Conservation (phyloP, 1,140 invertebrate genomes). For the Pararge aegeria region DNA sequence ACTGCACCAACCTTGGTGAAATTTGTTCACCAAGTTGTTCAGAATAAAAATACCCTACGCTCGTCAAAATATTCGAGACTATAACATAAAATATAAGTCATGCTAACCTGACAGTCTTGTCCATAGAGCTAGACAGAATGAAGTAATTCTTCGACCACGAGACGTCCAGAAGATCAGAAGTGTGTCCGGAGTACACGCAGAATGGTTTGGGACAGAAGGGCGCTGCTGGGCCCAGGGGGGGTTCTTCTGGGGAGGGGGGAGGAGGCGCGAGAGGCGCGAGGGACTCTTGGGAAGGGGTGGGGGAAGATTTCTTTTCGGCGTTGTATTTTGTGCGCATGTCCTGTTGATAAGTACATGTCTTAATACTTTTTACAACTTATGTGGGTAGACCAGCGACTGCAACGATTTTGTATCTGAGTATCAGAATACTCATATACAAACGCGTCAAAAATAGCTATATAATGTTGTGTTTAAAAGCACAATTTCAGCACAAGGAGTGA, state of each 20-base stretch:
- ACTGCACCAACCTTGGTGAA: too few species aligned
- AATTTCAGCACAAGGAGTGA: too few species aligned
- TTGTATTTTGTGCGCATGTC: slow-evolving; percentile 97
- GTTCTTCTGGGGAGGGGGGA: slow-evolving; percentile 76
- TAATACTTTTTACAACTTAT: too few species aligned
- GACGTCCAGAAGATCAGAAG: slow-evolving; percentile 97
- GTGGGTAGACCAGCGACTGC: too few species aligned
- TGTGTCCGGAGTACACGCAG: slow-evolving; percentile 96
- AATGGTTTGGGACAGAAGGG: slow-evolving; percentile 97
- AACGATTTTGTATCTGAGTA: too few species aligned
- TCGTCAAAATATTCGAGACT: too few species aligned
- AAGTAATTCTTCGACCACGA: slow-evolving; percentile 99
- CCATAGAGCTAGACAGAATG: slow-evolving; percentile 98
- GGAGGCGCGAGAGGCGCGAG: slow-evolving; percentile 82
- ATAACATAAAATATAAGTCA: too few species aligned
- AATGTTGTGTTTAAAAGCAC: too few species aligned
- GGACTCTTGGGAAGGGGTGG: slow-evolving; percentile 94
- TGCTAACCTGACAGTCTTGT: slow-evolving; percentile 93
- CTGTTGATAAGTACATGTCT: slow-evolving; percentile 53
- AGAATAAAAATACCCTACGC: too few species aligned
- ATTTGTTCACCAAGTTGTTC: too few species aligned
- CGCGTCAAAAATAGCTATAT: too few species aligned
- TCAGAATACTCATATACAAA: too few species aligned
- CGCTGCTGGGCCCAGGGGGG: slow-evolving; percentile 77
- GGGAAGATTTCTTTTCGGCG: slow-evolving; percentile 90